Percentiles rank a stretch among this genome's conserved stretches.
Conservation (phyloP, 2,888 invertebrate species). For the Theretra japonica region DNA sequence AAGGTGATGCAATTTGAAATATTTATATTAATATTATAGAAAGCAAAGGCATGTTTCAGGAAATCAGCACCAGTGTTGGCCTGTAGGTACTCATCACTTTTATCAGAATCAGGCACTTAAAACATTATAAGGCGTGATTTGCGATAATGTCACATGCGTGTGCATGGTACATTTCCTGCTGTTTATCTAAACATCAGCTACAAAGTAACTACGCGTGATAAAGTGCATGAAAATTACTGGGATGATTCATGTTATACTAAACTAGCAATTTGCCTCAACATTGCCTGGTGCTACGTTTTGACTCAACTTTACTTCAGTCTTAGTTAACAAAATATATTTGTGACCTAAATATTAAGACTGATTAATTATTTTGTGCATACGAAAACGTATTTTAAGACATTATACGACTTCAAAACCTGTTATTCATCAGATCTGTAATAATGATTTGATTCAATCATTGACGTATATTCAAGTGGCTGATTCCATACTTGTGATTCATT, state of each 20-base stretch:
- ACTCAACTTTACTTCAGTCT: too few species aligned
- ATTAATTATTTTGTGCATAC: not conserved
- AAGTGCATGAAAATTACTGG: too few species aligned
- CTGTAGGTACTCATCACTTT: not conserved
- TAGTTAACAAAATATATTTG: too few species aligned
- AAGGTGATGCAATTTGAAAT: too few species aligned
- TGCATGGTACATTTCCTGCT: not conserved
- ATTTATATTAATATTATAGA: too few species aligned
- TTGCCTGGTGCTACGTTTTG: too few species aligned
- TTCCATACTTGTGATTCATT: not conserved
- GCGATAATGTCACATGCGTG: not conserved
- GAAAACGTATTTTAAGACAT: not conserved
- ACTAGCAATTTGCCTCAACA: too few species aligned
- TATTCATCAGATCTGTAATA: not conserved
- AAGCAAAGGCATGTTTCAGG: not conserved
- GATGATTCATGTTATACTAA: too few species aligned
- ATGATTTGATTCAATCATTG: not conserved
- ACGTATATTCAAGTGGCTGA: slow-evolving; percentile 8
- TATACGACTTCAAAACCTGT: not conserved
- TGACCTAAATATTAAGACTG: not conserved
- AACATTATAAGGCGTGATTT: slow-evolving; percentile 18
- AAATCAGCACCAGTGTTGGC: not conserved
- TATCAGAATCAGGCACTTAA: slow-evolving; percentile 14
- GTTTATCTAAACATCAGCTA: not conserved
- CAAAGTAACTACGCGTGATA: not conserved